These are phyloP conservation scores for Lethocerus indicus DNA, from an alignment of 1,140 invertebrate genomes.

Conservation along the genomic window DNA sequence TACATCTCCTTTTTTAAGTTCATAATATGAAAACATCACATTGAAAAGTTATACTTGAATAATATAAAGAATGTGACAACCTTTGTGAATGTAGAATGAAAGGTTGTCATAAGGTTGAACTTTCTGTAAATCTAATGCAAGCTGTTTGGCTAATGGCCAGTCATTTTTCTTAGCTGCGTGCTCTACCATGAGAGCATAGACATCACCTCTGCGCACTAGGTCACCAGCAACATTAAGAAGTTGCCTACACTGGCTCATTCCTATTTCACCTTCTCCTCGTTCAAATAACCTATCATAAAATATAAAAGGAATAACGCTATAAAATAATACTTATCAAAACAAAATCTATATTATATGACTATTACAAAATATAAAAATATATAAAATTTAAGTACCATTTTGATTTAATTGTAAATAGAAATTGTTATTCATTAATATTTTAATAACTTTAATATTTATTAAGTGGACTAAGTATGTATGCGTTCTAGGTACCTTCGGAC, in stretches of 20 bases:
- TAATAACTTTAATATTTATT: neutral
- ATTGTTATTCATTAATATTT: neutral
- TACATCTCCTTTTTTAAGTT: too few species aligned
- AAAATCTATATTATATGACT: neutral
- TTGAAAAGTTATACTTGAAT: too few species aligned
- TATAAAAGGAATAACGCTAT: neutral
- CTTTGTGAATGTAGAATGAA: conserved; percentile 19
- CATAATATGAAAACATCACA: too few species aligned
- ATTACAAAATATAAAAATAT: neutral
- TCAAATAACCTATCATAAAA: conserved; percentile 27
- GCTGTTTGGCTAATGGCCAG: conserved; percentile 19
- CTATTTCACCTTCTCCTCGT: conserved; percentile 30
- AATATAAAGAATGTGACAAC: conserved; percentile 5
- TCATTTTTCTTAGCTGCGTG: conserved; percentile 17
- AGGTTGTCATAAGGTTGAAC: conserved; percentile 19
- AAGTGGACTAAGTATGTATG: neutral
- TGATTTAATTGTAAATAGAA: conserved; percentile 6
- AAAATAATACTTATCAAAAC: conserved; percentile 1
- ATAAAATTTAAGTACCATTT: neutral
- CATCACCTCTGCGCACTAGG: conserved; percentile 35
- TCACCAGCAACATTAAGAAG: conserved; percentile 28
- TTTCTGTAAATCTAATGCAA: conserved; percentile 21
- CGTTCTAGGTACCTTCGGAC: conserved; percentile 30
- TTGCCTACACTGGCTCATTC: conserved; percentile 34
- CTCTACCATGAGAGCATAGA: conserved; percentile 36